phyloP scores from a whole-genome alignment of 2,797 vertebrate genomes.

The Dicrostonyx torquatus region DNA sequence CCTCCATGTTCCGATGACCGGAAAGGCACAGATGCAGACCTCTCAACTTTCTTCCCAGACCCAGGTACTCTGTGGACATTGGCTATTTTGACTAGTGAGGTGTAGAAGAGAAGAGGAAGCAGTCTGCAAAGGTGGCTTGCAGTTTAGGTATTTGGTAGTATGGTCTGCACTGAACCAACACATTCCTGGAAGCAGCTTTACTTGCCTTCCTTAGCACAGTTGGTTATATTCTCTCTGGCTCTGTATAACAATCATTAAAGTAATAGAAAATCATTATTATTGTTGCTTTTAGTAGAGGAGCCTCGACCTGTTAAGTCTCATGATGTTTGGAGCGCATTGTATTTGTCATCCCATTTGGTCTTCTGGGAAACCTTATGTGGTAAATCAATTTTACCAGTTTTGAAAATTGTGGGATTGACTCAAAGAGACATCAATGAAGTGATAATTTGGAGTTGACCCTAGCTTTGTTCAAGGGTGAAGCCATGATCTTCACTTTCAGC shows the following conservation, averaged over 20 bases:
- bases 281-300: not conserved
- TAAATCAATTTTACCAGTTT: not conserved
- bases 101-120: not conserved
- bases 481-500: fast-evolving
- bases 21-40: conserved; percentile 84
- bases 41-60: conserved; percentile 84
- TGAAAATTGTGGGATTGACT: not conserved
- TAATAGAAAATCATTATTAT: not conserved
- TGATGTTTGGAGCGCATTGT: fast-evolving
- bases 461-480: not conserved
- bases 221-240: not conserved
- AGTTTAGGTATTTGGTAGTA: not conserved
- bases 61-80: conserved; percentile 65
- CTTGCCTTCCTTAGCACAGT: not conserved
- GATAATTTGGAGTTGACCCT: not conserved
- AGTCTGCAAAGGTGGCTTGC: not conserved
- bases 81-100: not conserved
- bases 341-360: not conserved
- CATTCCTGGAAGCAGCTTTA: not conserved
- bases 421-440: not conserved
- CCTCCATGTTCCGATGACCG: conserved; percentile 83
- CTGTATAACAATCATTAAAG: not conserved
- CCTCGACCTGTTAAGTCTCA: not conserved
- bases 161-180: not conserved
- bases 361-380: not conserved